These are phyloP conservation scores for Centropristis striata DNA, from an alignment of 2,113 vertebrate species.

Conservation along the genomic window DNA sequence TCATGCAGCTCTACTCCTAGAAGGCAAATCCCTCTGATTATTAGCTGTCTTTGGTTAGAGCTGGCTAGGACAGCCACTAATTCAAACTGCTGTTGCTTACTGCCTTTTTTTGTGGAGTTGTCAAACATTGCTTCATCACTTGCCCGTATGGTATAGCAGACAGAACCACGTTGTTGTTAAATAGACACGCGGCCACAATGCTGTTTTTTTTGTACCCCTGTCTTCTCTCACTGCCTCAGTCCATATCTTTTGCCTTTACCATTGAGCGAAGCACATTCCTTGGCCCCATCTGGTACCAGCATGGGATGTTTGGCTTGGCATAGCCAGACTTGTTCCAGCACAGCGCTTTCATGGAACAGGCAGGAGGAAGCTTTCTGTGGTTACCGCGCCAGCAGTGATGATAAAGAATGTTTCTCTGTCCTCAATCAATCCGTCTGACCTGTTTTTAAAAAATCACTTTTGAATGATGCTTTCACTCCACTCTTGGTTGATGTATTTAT, in stretches of 20 bases:
- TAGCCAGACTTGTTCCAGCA: conserved; percentile 75
- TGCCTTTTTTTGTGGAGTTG: conserved; percentile 8
- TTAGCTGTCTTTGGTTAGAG: conserved; percentile 18
- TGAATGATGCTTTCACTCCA: conserved; percentile 9
- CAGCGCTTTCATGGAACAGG: conserved; percentile 77
- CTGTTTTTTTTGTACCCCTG: conserved; percentile 13
- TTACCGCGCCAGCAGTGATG: conserved; percentile 62
- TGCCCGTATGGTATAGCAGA: background rate
- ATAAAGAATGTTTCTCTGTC: conserved; percentile 72
- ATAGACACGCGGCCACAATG: conserved; percentile 24
- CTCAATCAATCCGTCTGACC: conserved; percentile 41
- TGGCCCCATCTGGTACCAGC: conserved; percentile 84
- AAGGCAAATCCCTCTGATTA: conserved; percentile 32
- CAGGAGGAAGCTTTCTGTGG: conserved; percentile 74
- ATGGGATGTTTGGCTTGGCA: conserved; percentile 83
- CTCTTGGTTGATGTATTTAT: background rate
- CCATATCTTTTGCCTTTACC: conserved; percentile 62
- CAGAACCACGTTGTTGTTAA: conserved; percentile 34
- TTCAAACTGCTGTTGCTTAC: conserved; percentile 2
- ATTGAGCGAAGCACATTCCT: conserved; percentile 80
- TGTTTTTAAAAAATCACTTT: conserved; percentile 41
- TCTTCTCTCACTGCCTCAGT: conserved; percentile 37
- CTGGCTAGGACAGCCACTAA: background rate
- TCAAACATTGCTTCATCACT: background rate
- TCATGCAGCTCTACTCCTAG: conserved; percentile 11